phyloP scores from a whole-genome alignment of 2,888 invertebrate genomes.

The Oeneis ivallda region DNA sequence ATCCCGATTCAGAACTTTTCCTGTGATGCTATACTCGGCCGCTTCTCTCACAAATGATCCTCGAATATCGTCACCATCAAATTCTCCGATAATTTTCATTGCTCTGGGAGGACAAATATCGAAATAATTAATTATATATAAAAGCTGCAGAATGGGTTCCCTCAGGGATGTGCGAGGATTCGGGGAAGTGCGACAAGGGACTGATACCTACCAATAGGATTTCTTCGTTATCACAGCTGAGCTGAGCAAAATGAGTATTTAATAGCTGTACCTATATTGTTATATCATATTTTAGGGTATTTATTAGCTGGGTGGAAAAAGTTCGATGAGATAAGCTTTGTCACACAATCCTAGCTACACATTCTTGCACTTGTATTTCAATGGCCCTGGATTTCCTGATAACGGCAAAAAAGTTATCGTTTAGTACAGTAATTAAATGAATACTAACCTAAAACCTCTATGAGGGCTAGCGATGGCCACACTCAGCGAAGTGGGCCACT shows the following conservation, averaged over 20 bases:
- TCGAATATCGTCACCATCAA: slow-evolving; percentile 63
- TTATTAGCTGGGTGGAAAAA: no score
- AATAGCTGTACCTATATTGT: no score
- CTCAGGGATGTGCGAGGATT: no score
- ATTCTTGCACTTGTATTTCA: no score
- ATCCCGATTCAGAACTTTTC: slow-evolving; percentile 61
- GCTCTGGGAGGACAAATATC: slow-evolving; percentile 49
- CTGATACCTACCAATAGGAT: no score
- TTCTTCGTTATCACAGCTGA: no score
- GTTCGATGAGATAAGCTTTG: no score
- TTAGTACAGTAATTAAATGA: neutral
- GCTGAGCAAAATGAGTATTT: no score
- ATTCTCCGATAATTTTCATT: slow-evolving; percentile 68
- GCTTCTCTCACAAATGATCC: slow-evolving; percentile 68
- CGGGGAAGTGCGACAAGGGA: no score
- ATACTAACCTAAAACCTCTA: slow-evolving; percentile 60
- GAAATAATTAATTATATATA: neutral
- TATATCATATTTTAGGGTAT: no score
- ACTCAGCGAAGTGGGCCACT: slow-evolving; percentile 53
- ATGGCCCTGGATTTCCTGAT: neutral
- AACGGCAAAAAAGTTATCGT: neutral
- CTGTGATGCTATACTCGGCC: slow-evolving; percentile 64
- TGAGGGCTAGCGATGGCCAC: slow-evolving; percentile 67
- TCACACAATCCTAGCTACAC: no score
- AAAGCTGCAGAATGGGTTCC: no score